These are phyloP conservation scores for Vanessa atalanta DNA, from an alignment of 1,140 invertebrate species.

Conservation along the genomic window DNA sequence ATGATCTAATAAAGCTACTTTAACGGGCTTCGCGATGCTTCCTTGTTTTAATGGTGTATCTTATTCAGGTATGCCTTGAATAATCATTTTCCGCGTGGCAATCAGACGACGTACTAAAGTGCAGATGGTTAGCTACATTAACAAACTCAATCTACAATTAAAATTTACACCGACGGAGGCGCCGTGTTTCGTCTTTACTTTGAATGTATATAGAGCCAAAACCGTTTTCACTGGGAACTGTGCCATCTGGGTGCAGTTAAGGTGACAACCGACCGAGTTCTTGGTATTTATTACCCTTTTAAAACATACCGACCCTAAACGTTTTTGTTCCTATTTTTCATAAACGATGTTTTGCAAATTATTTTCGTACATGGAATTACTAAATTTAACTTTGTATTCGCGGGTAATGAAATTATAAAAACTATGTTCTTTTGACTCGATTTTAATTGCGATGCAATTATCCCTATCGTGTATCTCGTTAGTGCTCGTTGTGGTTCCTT, in stretches of 20 bases:
- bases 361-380: constrained; percentile 12
- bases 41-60: constrained; percentile 6
- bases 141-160: constrained; percentile 22
- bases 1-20: background rate
- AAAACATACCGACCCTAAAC: constrained; percentile 46
- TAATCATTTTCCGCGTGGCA: constrained; percentile 32
- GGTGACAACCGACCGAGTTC: constrained; percentile 65
- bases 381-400: constrained; percentile 12
- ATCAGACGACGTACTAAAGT: constrained; percentile 10
- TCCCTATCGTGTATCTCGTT: constrained; percentile 32
- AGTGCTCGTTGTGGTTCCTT: constrained; percentile 42
- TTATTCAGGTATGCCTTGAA: constrained; percentile 26
- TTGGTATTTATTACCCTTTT: constrained; percentile 65
- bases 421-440: constrained; percentile 20
- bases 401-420: constrained; percentile 28
- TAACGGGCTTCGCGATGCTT: background rate
- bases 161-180: constrained; percentile 25
- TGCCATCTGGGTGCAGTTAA: constrained; percentile 68
- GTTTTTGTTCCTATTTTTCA: constrained; percentile 32
- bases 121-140: constrained; percentile 11
- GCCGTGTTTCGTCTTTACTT: constrained; percentile 11
- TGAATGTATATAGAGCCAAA: constrained; percentile 47
- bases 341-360: constrained; percentile 6
- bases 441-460: constrained; percentile 53
- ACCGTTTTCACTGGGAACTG: constrained; percentile 71